Evolutionary conservation across 37 sponge, comb jelly and placozoan genomes (phyloP), one percentile per base, ranked within the genome.

Genomic region (Axinella damicornis): DNA sequence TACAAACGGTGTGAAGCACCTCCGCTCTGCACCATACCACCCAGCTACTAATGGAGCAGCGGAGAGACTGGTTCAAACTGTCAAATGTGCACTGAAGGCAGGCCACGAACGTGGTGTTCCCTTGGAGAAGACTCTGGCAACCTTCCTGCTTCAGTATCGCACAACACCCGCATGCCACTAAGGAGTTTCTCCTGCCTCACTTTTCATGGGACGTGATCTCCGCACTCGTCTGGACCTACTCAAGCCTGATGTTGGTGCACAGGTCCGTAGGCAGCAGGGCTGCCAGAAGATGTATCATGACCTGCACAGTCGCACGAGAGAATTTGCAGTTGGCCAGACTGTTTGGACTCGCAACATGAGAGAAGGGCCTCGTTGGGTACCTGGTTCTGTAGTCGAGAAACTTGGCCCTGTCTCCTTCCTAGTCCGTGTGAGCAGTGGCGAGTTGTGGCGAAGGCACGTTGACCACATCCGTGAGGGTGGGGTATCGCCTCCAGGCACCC

Each of bases 21-120:
- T 82, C 46, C 53, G 69, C 35, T 33, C 71, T 57, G 61, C 78
- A 58, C 89, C 83, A 5, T 88, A 88, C 46, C 83, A 74, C 46
- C 69, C 83, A 39, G 31, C 83, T 12, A 56, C 77, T 54, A 91
- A 86, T 54, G 87, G 92, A 5, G 37, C 22, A 2, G 92, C 67
- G 0, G 87, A 91, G 69, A 69, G 71, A 34, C 75, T 88, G 56
- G 77, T 82, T n/a, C 83, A 69, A 19, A 82, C 83, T 2, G 79
- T 87, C 57, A 79, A 87, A 24, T 18, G 63, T n/a, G 38, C 72
- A 33, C 36, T 86, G 63, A 59, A 27, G n/a, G 71, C 87, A 1
- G 30, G 61, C 22, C n/a, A 72, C 31, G 21, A 59, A 2, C 65
- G 32, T 21, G 72, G 80, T 9, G 16, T 39, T 13, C 28, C 79